Percentiles rank a stretch among this genome's conserved stretches.
Evolutionary conservation across 2,113 vertebrate species (phyloP).

Genomic region (Strix uralensis): DNA sequence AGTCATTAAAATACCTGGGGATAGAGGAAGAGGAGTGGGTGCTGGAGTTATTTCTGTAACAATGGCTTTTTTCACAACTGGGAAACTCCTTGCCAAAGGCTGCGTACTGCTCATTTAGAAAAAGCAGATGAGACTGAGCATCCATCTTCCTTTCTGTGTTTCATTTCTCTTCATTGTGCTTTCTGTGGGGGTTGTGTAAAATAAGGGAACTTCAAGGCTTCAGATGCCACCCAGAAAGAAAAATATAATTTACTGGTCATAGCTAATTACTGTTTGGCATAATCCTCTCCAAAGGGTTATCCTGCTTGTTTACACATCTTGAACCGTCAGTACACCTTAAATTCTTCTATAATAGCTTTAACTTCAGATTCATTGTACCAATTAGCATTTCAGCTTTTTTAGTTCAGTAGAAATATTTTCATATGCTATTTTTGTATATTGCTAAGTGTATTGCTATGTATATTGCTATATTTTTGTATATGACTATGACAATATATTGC

Average conservation of each 20-base stretch:
- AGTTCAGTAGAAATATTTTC: background rate
- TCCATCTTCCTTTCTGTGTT: background rate
- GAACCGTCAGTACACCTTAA: background rate
- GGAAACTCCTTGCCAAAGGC: background rate
- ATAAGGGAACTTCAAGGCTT: background rate
- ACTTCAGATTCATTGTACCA: background rate
- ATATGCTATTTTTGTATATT: background rate
- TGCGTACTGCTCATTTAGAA: background rate
- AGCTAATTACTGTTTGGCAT: background rate
- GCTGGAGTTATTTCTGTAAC: background rate
- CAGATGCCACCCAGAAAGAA: background rate
- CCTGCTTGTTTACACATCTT: background rate
- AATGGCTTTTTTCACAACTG: background rate
- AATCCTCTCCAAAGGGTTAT: background rate
- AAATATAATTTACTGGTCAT: background rate
- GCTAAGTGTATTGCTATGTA: too few species aligned
- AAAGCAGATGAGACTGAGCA: background rate
- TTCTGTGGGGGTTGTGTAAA: background rate
- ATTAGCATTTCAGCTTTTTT: background rate
- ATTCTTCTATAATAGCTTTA: background rate
- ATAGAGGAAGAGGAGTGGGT: background rate
- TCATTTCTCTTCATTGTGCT: background rate
- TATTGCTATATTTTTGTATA: background rate
- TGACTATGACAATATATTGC: background rate
- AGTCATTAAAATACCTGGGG: background rate